Conservation (phyloP, 2,113 vertebrate species). For the Galbula dea region DNA sequence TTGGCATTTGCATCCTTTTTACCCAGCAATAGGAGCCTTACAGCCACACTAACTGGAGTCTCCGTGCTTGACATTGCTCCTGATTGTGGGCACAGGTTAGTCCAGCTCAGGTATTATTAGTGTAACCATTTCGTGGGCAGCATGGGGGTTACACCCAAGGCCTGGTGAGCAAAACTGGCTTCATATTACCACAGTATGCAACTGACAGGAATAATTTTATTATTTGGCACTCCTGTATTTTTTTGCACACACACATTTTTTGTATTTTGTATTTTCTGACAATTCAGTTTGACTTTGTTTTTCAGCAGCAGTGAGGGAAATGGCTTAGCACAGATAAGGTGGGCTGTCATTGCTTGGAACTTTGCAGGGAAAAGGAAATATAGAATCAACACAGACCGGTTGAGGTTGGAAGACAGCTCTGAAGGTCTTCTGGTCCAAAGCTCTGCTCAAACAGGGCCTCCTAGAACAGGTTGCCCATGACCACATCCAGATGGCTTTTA, state of each 20-base stretch:
- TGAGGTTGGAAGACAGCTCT: no score
- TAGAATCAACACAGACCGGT: no score
- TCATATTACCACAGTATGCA: background rate
- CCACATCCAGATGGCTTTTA: background rate
- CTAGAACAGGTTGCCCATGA: no score
- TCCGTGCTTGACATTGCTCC: background rate
- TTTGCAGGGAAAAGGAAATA: background rate
- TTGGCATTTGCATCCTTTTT: background rate
- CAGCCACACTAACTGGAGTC: accelerated
- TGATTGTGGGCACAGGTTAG: accelerated
- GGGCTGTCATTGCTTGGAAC: background rate
- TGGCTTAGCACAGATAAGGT: background rate
- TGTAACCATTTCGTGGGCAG: accelerated
- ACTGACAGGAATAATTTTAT: background rate
- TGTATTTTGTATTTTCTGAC: no score
- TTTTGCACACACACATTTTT: accelerated
- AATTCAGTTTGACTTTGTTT: background rate
- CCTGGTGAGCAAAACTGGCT: background rate
- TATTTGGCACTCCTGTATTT: background rate
- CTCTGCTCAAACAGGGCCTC: no score
- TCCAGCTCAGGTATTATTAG: background rate
- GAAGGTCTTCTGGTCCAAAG: no score
- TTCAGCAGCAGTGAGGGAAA: background rate
- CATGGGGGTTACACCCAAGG: background rate
- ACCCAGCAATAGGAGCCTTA: background rate